A percentile compares a stretch with the other conserved stretches of the same genome.
phyloP scores from a whole-genome alignment of 2,888 invertebrate genomes.

The Oscheius sp. region DNA sequence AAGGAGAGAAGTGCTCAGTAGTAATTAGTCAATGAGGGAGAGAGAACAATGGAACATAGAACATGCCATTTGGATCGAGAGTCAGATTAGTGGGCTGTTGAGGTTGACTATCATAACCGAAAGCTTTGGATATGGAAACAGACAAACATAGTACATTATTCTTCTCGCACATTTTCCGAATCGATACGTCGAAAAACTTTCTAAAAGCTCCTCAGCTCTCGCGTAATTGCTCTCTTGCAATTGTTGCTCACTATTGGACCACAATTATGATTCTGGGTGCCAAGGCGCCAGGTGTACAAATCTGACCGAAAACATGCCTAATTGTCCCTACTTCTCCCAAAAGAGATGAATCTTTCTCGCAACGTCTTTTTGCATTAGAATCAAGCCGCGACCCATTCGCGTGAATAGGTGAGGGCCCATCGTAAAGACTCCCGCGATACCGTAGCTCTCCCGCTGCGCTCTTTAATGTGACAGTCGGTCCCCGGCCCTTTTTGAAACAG shows the following conservation, averaged over 20 bases:
- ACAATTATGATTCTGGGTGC: constrained; percentile 27
- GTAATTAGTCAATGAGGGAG: too few relatives aligned
- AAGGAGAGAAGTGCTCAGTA: too few relatives aligned
- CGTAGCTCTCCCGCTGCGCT: constrained; percentile 5
- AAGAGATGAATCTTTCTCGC: constrained; percentile 6
- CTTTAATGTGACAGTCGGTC: constrained; percentile 13
- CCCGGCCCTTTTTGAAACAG: not conserved
- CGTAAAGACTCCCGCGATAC: constrained; percentile 21
- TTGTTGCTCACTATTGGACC: constrained; percentile 19
- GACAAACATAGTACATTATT: not conserved
- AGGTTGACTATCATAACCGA: too few relatives aligned
- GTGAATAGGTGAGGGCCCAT: constrained; percentile 14
- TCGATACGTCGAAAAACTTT: not conserved
- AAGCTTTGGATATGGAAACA: too few relatives aligned
- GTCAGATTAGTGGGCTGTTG: too few relatives aligned
- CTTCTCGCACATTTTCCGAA: not conserved
- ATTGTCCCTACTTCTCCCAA: constrained; percentile 6
- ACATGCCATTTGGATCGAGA: too few relatives aligned
- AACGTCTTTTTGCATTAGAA: constrained; percentile 23
- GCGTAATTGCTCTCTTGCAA: constrained; percentile 16
- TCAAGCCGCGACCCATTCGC: constrained; percentile 3
- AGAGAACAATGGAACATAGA: too few relatives aligned
- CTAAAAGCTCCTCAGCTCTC: not conserved
- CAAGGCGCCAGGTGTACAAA: constrained; percentile 34
- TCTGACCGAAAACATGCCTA: constrained; percentile 15